Conservation (phyloP, 1,140 invertebrate genomes). For the Penaeus vannamei region DNA sequence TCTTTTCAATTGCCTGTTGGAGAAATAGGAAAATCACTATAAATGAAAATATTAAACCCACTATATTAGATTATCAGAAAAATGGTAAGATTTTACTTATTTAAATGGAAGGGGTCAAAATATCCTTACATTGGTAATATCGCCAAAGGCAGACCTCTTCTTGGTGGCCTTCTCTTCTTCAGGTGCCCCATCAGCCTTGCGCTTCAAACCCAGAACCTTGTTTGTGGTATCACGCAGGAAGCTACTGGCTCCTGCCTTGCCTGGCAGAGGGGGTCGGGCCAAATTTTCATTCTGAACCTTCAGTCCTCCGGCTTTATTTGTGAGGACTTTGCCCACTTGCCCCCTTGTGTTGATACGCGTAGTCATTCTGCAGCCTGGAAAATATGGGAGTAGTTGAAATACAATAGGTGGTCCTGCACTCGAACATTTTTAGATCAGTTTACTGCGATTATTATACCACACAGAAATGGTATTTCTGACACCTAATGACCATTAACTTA, state of each 20-base stretch:
- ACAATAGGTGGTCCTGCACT: too few relatives aligned
- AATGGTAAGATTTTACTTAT: too few relatives aligned
- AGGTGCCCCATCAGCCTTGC: slow-evolving; percentile 53
- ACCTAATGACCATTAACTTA: too few relatives aligned
- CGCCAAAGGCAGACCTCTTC: slow-evolving; percentile 63
- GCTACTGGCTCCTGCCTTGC: slow-evolving; percentile 21
- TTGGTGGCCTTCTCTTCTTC: slow-evolving; percentile 49
- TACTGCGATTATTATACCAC: too few relatives aligned
- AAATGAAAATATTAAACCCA: background rate
- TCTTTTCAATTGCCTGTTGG: slow-evolving; percentile 62
- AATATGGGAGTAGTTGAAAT: too few relatives aligned
- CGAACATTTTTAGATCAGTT: too few relatives aligned
- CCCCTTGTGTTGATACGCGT: background rate
- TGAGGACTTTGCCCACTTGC: background rate
- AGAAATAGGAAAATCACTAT: background rate
- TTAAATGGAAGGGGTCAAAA: too few relatives aligned
- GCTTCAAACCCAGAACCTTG: slow-evolving; percentile 51
- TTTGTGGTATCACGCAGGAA: slow-evolving; percentile 39
- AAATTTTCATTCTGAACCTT: slow-evolving; percentile 61
- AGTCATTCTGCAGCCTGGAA: background rate
- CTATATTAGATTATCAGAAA: too few relatives aligned
- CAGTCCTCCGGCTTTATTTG: slow-evolving; percentile 16
- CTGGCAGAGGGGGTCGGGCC: slow-evolving; percentile 50
- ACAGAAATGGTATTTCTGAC: too few relatives aligned
- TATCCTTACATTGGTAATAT: slow-evolving; percentile 64